Percentiles rank a stretch among this genome's conserved stretches.
Conservation (phyloP, 2,888 invertebrate genomes). For the Thecophora atra region DNA sequence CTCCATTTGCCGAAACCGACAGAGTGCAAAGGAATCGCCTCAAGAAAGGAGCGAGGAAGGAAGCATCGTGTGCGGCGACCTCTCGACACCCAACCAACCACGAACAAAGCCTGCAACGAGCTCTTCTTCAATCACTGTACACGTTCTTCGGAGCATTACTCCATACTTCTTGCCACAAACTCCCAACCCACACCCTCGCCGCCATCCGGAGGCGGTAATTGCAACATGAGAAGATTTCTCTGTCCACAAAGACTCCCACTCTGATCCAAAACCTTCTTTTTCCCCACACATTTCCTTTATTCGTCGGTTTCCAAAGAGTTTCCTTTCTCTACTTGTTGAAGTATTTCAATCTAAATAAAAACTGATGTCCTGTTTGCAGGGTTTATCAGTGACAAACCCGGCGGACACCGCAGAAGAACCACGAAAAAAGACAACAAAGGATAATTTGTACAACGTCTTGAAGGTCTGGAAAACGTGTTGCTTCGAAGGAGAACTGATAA, state of each 20-base stretch:
- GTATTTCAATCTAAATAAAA: conserved; percentile 25
- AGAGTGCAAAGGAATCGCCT: background rate
- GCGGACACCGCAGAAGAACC: conserved; percentile 6
- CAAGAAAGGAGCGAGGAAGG: background rate
- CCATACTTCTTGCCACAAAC: conserved; percentile 19
- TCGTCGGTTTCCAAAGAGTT: too few species aligned
- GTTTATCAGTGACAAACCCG: background rate
- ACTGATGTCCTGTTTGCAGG: conserved; percentile 5
- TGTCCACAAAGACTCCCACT: conserved; percentile 1
- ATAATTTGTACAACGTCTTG: too few species aligned
- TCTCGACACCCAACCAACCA: background rate
- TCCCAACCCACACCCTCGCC: background rate
- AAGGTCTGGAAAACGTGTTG: too few species aligned
- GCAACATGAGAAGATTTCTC: conserved; percentile 19
- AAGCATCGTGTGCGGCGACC: background rate
- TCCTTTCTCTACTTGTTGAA: background rate
- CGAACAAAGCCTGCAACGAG: too few species aligned
- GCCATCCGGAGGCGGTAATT: conserved; percentile 7
- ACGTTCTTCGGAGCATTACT: conserved; percentile 2
- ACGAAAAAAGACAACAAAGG: background rate
- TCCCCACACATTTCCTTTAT: background rate
- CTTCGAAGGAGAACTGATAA: too few species aligned
- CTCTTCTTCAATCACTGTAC: too few species aligned
- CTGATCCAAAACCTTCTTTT: background rate
- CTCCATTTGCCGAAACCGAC: conserved; percentile 23